Evolutionary conservation across 2,888 invertebrate genomes (phyloP), one percentile per base, ranked within the genome.

Genomic region (Coleophora flavipennella): DNA sequence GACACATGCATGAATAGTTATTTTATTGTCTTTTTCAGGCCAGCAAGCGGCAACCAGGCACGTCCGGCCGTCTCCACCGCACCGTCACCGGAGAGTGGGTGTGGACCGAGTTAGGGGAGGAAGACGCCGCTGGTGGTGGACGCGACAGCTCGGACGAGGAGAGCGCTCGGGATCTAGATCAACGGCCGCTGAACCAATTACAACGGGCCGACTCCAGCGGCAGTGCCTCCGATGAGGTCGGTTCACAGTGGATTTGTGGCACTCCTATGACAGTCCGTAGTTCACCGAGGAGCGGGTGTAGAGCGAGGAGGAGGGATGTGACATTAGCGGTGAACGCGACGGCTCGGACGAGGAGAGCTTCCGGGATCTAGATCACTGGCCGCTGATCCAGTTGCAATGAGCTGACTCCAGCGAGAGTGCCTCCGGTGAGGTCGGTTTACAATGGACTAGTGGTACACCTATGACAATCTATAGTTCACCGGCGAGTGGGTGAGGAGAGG

Each of bases 401-500:
- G 86, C 83, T 1, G 87, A 88, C 12, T 87, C 87, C 0, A 88
- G 87, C 28, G 87, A 78, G 44, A 88, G 87, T 48, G 75, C 87
- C 26, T 31, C 33, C 33, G 84, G 86, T 49, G 84, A 84, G 48
- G 86, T 85, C 42, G 33, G 25, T 42, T 14, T 29, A 14, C 26
- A 1, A 11, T n/a, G n/a, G n/a, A n/a, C n/a, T n/a, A 4, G 20
- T 20, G 20, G 6, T 6, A 20, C 20, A n/a, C n/a, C n/a, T n/a
- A n/a, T n/a, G n/a, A n/a, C n/a, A n/a, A n/a, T n/a, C n/a, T n/a
- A n/a, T n/a, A n/a, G n/a, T n/a, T 94, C 42, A 95, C 95, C 0
- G 97, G 97, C 1, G 96, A 96, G 62, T 98, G 97, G 98, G 95
- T 95, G 39, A 98, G 97, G 97, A 95, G 96, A 95, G 46, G 96